These are phyloP conservation scores for Globodera ellingtonae DNA, from an alignment of 1,140 invertebrate species.

Conservation along the genomic window DNA sequence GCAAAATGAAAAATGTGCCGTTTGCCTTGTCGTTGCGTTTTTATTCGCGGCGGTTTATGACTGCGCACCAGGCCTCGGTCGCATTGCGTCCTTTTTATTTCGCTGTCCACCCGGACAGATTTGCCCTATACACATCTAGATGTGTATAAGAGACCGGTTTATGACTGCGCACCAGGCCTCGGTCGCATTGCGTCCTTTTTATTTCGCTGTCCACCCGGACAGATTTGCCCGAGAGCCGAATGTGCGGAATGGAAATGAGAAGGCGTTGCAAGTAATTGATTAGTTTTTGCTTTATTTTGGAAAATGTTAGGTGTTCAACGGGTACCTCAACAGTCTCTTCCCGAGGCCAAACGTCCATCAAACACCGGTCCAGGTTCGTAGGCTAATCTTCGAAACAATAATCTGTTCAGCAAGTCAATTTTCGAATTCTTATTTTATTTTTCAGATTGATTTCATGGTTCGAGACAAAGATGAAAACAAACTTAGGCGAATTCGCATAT, in stretches of 20 bases:
- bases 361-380: constrained; percentile 42
- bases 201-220: constrained; percentile 91
- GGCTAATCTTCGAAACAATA: neutral
- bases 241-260: constrained; percentile 74
- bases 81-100: constrained; percentile 90
- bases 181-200: constrained; percentile 85
- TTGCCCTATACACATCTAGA: too few relatives aligned
- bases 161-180: constrained; percentile 76
- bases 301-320: constrained; percentile 78
- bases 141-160: too few relatives aligned
- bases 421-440: neutral
- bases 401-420: neutral
- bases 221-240: constrained; percentile 85
- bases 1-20: neutral
- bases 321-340: constrained; percentile 53
- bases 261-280: constrained; percentile 40
- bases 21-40: neutral
- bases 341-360: constrained; percentile 21
- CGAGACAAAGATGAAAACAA: constrained; percentile 10
- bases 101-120: too few relatives aligned
- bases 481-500: constrained; percentile 22
- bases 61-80: constrained; percentile 78
- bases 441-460: constrained; percentile 22
- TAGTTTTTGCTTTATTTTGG: constrained; percentile 35
- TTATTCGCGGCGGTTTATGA: neutral